phyloP scores from a whole-genome alignment of 37 sponge, comb jelly and placozoan genomes.

The Amphimedon queenslandica region DNA sequence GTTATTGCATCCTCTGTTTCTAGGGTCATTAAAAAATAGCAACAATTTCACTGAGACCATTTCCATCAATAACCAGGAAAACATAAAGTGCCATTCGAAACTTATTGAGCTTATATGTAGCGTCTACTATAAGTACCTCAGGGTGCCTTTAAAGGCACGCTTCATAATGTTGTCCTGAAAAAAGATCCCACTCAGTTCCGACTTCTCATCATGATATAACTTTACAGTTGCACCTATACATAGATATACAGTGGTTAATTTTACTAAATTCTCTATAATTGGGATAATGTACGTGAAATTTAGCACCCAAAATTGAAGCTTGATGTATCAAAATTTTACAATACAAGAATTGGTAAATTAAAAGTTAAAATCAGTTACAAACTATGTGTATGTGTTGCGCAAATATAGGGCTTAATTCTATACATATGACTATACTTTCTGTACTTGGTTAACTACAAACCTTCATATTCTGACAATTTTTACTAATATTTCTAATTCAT shows the following conservation, averaged over 20 bases:
- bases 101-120: slow-evolving; percentile 44
- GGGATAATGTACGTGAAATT: too few relatives aligned
- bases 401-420: background rate
- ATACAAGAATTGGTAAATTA: background rate
- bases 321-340: background rate
- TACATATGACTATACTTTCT: background rate
- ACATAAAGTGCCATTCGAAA: slow-evolving; percentile 26
- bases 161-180: slow-evolving; percentile 35
- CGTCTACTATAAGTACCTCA: slow-evolving; percentile 34
- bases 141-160: slow-evolving; percentile 23
- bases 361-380: too few relatives aligned
- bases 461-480: background rate
- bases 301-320: too few relatives aligned
- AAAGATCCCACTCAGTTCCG: slow-evolving; percentile 10
- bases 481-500: background rate
- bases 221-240: slow-evolving; percentile 26
- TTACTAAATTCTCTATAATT: too few relatives aligned
- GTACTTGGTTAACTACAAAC: too few relatives aligned
- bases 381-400: too few relatives aligned
- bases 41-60: slow-evolving; percentile 57
- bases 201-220: slow-evolving; percentile 11
- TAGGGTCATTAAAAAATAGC: background rate
- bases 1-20: slow-evolving; percentile 20
- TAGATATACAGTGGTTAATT: too few relatives aligned
- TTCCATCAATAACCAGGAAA: slow-evolving; percentile 29